Evolutionary conservation across 1,140 invertebrate species (phyloP).

Genomic region (Metaphire vulgaris): DNA sequence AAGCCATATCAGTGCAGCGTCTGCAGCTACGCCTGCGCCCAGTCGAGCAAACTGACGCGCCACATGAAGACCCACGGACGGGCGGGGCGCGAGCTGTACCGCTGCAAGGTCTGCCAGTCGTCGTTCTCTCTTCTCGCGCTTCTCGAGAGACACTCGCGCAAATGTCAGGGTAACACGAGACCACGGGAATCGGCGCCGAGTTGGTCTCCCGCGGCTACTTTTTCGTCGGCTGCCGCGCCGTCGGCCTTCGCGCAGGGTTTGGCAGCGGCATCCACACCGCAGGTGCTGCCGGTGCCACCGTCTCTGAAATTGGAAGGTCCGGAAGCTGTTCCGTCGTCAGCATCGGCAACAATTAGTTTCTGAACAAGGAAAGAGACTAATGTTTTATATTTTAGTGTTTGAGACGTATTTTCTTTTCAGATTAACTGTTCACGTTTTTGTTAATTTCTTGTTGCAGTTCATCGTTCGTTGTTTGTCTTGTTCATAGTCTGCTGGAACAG

Average conservation of each 20-base stretch:
- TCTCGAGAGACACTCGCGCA: conserved; percentile 99
- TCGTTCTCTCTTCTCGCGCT: conserved; percentile 99
- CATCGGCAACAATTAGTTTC: background rate
- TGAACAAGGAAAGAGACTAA: background rate
- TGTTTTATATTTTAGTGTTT: no score
- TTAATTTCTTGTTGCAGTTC: background rate
- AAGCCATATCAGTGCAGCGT: conserved; percentile 99
- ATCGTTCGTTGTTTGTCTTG: background rate
- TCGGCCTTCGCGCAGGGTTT: background rate
- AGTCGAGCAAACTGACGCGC: conserved; percentile 95
- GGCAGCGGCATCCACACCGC: background rate
- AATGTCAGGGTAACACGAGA: conserved; percentile 60
- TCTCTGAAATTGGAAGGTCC: background rate
- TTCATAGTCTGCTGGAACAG: background rate
- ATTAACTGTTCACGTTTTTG: background rate
- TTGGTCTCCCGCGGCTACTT: background rate
- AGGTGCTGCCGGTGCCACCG: background rate
- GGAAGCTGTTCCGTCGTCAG: background rate
- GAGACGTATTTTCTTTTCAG: background rate
- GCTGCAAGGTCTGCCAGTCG: conserved; percentile 98
- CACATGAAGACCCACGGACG: conserved; percentile 99
- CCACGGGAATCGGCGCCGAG: background rate
- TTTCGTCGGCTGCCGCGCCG: background rate
- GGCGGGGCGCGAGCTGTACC: conserved; percentile 87
- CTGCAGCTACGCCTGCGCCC: conserved; percentile 98